Conservation (phyloP, 1,140 invertebrate genomes). For the Pseudobourletiella spinata region DNA sequence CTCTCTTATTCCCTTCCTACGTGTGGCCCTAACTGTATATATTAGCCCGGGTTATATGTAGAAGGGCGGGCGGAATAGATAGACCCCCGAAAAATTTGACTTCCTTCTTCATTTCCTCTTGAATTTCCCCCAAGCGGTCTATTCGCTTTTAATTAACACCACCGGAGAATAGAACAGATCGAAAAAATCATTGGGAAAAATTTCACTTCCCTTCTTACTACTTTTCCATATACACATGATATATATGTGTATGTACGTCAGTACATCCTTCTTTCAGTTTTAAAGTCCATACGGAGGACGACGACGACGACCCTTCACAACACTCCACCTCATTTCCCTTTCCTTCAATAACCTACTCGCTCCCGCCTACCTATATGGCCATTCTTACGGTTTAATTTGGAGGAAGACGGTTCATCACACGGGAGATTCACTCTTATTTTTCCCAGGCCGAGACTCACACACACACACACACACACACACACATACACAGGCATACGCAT, state of each 20-base stretch:
- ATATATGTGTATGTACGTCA: too few species aligned
- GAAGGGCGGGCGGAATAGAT: not conserved
- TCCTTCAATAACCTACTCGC: not conserved
- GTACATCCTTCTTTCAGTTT: not conserved
- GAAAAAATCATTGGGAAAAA: conserved; percentile 28
- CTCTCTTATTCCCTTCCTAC: not conserved
- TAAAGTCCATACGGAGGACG: not conserved
- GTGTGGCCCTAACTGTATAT: not conserved
- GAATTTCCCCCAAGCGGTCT: conserved; percentile 31
- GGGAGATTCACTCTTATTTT: too few species aligned
- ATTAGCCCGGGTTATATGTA: not conserved
- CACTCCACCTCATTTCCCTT: conserved; percentile 8
- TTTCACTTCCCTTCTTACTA: conserved; percentile 8
- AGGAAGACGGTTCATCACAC: too few species aligned
- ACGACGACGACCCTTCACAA: not conserved
- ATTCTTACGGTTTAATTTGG: too few species aligned
- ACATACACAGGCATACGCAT: not conserved
- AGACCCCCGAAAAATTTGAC: conserved; percentile 13
- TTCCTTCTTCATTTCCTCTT: conserved; percentile 32
- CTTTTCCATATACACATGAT: too few species aligned
- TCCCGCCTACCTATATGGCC: not conserved
- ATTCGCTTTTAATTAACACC: conserved; percentile 34
- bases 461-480: too few species aligned
- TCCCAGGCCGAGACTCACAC: too few species aligned
- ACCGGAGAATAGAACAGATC: conserved; percentile 23